A percentile compares a stretch with the other conserved stretches of the same genome.
These are phyloP conservation scores for Microchirus variegatus DNA, from an alignment of 2,797 vertebrate species.

Conservation along the genomic window DNA sequence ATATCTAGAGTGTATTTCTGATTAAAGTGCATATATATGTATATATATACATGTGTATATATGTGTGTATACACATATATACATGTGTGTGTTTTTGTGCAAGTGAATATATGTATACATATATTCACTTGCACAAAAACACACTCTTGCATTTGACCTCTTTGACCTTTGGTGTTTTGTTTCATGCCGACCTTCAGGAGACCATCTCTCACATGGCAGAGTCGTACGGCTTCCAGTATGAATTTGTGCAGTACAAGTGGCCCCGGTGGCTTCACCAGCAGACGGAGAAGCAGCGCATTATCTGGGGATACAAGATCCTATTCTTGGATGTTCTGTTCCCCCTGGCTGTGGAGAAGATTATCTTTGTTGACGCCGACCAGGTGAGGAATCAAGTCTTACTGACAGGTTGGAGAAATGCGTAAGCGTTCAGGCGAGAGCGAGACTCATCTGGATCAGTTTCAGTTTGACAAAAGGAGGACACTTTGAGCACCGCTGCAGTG, in stretches of 20 bases:
- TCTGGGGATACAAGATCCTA: constrained; percentile 99
- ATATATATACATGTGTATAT: too few species aligned
- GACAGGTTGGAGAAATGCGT: not conserved
- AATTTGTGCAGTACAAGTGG: constrained; percentile 96
- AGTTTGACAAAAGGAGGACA: constrained; percentile 38
- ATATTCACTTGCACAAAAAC: too few species aligned
- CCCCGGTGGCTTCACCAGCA: constrained; percentile 96
- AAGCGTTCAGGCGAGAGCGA: not conserved
- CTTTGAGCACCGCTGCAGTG: constrained; percentile 7
- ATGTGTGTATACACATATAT: too few species aligned
- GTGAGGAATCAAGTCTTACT: constrained; percentile 67
- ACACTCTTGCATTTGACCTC: not conserved
- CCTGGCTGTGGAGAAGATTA: constrained; percentile 95
- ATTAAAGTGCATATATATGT: too few species aligned
- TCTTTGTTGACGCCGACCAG: constrained; percentile 98
- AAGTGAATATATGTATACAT: too few species aligned
- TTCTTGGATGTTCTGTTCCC: constrained; percentile 98
- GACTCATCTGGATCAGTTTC: not conserved
- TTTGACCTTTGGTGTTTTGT: constrained; percentile 8
- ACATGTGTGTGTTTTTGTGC: too few species aligned
- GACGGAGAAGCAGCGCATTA: constrained; percentile 95
- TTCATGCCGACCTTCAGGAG: constrained; percentile 77
- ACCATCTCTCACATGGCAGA: constrained; percentile 93
- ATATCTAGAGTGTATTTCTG: too few species aligned
- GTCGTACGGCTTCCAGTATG: constrained; percentile 91